Percentiles rank a stretch among this genome's conserved stretches.
phyloP scores from a whole-genome alignment of 2,113 vertebrate genomes.

The Cyprinodon variegatus region DNA sequence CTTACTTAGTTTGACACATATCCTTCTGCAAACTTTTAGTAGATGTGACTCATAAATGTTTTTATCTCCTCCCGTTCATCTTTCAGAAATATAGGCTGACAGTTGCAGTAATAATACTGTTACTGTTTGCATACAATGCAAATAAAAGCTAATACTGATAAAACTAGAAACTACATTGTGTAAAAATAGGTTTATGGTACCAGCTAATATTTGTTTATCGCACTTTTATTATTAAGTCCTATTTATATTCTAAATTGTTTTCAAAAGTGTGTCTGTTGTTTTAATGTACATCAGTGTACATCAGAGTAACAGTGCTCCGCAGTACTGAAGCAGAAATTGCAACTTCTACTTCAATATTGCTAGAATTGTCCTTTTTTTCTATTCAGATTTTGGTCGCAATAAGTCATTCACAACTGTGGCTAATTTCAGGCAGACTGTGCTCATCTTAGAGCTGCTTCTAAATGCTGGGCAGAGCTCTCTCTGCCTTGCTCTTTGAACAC shows the following conservation, averaged over 20 bases:
- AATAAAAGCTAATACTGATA: not conserved
- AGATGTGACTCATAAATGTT: not conserved
- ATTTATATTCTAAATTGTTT: too few species aligned
- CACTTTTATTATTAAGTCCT: too few species aligned
- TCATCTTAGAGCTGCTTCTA: not conserved
- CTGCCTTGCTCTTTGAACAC: not conserved
- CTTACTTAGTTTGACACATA: conserved; percentile 18
- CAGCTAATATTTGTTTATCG: not conserved
- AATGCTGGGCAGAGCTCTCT: too few species aligned
- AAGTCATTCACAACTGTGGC: not conserved
- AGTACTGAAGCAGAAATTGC: not conserved
- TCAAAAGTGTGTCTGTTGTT: too few species aligned
- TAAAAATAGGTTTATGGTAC: not conserved
- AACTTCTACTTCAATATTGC: not conserved
- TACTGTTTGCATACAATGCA: not conserved
- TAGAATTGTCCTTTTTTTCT: not conserved
- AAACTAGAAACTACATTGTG: not conserved
- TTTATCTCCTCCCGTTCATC: not conserved
- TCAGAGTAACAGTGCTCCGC: not conserved
- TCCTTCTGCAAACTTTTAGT: not conserved
- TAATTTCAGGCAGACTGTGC: not conserved
- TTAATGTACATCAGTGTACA: too few species aligned
- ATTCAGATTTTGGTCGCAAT: not conserved
- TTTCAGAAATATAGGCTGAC: not conserved
- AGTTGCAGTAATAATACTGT: not conserved